Base-by-base conservation (phyloP, 2,888 invertebrate genomes). In the Dilophus febrilis region DNA sequence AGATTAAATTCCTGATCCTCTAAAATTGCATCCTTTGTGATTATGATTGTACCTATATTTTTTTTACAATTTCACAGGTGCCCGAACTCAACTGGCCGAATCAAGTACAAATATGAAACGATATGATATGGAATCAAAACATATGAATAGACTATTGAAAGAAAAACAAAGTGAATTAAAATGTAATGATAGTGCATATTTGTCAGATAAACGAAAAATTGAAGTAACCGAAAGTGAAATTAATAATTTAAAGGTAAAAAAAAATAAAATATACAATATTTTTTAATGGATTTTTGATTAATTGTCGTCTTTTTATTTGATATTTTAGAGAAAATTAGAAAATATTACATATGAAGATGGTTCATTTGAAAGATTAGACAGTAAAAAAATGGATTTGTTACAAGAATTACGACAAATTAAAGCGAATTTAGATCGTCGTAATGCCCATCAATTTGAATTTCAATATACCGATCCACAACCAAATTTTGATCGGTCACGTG, bases 31-130 rank as follows among this genome's bases (percentile, higher is more conserved):
- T 30, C n/a, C 8, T 26, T 22, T 33, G 35, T 28, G 27, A 30
- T 26, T 39, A 19, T 30, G 3, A 41, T 34, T 18, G 27, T 35
- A 12, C 14, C 35, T 22, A 19, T 28, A 14, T 28, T 34, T 6
- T 12, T 29, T 28, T 14, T 33, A 16, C 41, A 2, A 28, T 16
- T 30, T n/a, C n/a, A n/a, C n/a, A n/a, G n/a, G n/a, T n/a, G n/a
- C n/a, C n/a, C n/a, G n/a, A n/a, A n/a, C n/a, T n/a, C n/a, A 72
- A 38, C 72, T 80, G 0, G 74, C 80, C 8, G 74, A 78, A 52
- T 80, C 84, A 0, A 73, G 78, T 44, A 90, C 88, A 0, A 78
- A 81, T 45, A 73, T 76, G 11, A 77, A 85, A 47, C 80, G 82
- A 47, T 75, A 78, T 14, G 69, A 73, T 40, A 85, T 87, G 81